Conservation (phyloP, 2,113 vertebrate genomes). For the Epinephelus fuscoguttatus region DNA sequence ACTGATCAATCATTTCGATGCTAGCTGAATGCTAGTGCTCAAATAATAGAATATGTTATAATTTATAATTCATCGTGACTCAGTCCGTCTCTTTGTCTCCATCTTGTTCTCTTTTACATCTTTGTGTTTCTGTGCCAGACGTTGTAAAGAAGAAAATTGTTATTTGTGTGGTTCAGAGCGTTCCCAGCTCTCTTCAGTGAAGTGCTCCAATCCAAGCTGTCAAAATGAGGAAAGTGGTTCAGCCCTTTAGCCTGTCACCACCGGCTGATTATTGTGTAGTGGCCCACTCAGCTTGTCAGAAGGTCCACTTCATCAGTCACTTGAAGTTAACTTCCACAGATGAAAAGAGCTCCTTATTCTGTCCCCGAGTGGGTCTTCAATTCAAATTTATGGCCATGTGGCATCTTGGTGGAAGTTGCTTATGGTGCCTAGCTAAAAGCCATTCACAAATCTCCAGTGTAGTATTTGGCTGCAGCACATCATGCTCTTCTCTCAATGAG, state of each 20-base stretch:
- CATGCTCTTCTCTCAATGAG: slow-evolving; percentile 10
- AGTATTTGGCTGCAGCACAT: slow-evolving; percentile 31
- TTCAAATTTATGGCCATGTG: background rate
- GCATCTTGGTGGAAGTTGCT: background rate
- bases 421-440: background rate
- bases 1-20: background rate
- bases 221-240: slow-evolving; percentile 2
- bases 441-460: slow-evolving; percentile 18
- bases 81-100: background rate
- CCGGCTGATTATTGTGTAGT: slow-evolving; percentile 6
- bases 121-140: slow-evolving; percentile 2
- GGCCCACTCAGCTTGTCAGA: slow-evolving; percentile 17
- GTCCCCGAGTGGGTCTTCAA: background rate
- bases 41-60: background rate
- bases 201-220: slow-evolving; percentile 11
- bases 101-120: background rate
- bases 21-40: background rate
- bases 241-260: slow-evolving; percentile 6
- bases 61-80: too few species aligned
- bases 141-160: background rate
- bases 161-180: slow-evolving; percentile 11
- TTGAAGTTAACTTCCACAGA: background rate
- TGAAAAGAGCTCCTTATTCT: background rate
- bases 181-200: slow-evolving; percentile 18
- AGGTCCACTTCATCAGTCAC: slow-evolving; percentile 19